Base-by-base conservation (phyloP, 64 coral and sea anemone genomes). In the Catalaphyllia jardinei region DNA sequence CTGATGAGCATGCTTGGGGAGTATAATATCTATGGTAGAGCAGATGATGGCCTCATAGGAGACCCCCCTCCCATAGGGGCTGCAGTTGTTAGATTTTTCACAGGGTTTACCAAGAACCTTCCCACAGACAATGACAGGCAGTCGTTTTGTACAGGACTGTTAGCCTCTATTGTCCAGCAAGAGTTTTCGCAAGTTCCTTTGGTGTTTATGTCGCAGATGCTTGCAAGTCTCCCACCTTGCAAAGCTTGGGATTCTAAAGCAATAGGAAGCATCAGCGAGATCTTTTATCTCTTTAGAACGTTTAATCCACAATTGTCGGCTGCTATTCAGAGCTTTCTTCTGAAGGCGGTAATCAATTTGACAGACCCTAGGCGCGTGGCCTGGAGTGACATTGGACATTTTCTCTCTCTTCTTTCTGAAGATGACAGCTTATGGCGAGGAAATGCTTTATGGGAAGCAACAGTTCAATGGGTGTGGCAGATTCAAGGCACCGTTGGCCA, bases 1-100 rank as follows among this genome's bases (percentile, higher is more conserved):
- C 77, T 97, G 12, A 92, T 92, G 60, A 51, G 72, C 16, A 88
- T 97, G 83, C 74, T 97, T 27, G 87, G 86, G 82, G 92, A 97
- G 71, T 93, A 93, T 84, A 59, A 46, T 49, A 64, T 97, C 27
- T 97, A 84, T 67, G 72, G 51, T 29, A 93, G 75, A 54, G 87
- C 75, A 30, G 82, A 92, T 79, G 72, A 93, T 30, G 76, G 84
- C 42, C 31, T 87, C 19, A 50, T 65, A 16, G 88, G 95, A 81
- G 80, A 90, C 27, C 59, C 76, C 57, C 90, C 95, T 59, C 87
- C 88, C 22, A 69, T 97, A 13, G 95, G 91, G 33, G 14, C 16
- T 54, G 82, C 91, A 10, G 31, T 93, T 86, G 65, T 78, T 30
- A 50, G 77, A 3, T 97, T 97, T 31, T 91, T 89, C 51, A 46